These are phyloP conservation scores for Melinopterus prodromus DNA, from an alignment of 2,888 invertebrate species.

Conservation along the genomic window DNA sequence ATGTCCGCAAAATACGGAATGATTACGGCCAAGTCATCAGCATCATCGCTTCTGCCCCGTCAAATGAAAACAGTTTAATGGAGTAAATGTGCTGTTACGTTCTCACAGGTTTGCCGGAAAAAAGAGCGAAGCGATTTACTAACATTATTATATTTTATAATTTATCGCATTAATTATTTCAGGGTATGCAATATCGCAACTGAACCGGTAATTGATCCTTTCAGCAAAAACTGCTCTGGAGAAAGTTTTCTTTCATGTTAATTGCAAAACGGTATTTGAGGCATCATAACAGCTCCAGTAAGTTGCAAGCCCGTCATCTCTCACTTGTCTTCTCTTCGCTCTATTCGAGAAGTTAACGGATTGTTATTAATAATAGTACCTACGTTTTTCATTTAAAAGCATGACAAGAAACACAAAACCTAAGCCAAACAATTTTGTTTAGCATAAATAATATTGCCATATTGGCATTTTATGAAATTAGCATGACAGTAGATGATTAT, in stretches of 20 bases:
- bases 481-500: too few relatives aligned
- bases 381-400: too few relatives aligned
- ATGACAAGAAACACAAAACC: too few relatives aligned
- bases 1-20: not conserved
- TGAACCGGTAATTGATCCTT: not conserved
- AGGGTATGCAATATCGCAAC: not conserved
- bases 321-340: too few relatives aligned
- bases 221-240: not conserved
- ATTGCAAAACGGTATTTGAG: too few relatives aligned
- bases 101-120: not conserved
- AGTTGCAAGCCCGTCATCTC: too few relatives aligned
- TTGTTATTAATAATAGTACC: too few relatives aligned
- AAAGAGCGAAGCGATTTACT: not conserved
- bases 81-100: constrained; percentile 4
- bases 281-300: too few relatives aligned
- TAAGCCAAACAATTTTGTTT: too few relatives aligned
- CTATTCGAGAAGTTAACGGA: too few relatives aligned
- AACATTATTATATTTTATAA: not conserved
- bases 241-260: not conserved
- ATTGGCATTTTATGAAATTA: too few relatives aligned
- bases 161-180: not conserved
- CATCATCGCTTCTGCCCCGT: not conserved
- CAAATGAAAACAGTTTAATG: not conserved
- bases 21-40: not conserved
- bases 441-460: too few relatives aligned